These are phyloP conservation scores for Tetragonula clypearis DNA, from an alignment of 1,140 invertebrate genomes.

Conservation along the genomic window DNA sequence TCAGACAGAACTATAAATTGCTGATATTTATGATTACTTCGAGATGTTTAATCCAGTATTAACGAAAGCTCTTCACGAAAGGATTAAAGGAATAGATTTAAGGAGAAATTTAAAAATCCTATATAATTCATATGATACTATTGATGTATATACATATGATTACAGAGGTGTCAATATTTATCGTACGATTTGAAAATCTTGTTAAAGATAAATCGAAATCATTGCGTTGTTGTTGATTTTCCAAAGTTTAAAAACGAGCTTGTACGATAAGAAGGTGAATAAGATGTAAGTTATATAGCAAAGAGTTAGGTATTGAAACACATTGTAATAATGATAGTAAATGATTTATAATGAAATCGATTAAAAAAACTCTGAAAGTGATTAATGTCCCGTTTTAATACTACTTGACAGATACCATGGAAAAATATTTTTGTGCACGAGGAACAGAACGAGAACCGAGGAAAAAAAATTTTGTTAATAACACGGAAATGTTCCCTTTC, in stretches of 20 bases:
- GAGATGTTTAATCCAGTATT: no score
- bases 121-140: no score
- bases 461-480: constrained; percentile 10
- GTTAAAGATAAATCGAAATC: background rate
- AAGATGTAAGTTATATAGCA: background rate
- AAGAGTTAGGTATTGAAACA: background rate
- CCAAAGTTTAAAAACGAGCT: background rate
- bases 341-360: background rate
- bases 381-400: constrained; percentile 5
- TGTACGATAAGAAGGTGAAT: background rate
- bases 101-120: no score
- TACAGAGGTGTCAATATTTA: background rate
- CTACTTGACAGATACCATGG: background rate
- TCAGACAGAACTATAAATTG: no score
- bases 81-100: no score
- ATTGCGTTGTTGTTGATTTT: background rate
- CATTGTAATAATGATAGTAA: background rate
- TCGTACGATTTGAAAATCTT: background rate
- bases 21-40: no score
- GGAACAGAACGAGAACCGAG: constrained; percentile 2
- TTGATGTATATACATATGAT: no score
- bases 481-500: background rate
- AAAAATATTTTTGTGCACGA: background rate
- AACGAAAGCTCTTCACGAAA: no score
- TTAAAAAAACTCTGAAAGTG: background rate